Percentiles rank a stretch among this genome's conserved stretches.
These are phyloP conservation scores for Pseudochromis fuscus DNA, from an alignment of 2,797 vertebrate species.

Conservation along the genomic window DNA sequence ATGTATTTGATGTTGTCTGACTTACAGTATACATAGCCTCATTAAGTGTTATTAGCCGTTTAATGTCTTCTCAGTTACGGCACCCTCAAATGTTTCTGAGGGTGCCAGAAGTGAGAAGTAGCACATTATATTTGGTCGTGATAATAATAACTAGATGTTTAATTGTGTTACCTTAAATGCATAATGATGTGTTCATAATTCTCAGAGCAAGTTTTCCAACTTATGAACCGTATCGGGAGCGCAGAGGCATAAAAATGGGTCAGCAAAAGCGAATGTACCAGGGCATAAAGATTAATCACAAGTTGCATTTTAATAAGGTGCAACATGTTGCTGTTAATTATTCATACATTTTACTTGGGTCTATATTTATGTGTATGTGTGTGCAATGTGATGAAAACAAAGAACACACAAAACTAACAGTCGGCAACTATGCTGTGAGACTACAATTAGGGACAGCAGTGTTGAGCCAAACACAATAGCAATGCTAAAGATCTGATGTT, in stretches of 20 bases:
- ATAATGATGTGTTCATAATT: conserved; percentile 77
- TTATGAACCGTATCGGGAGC: conserved; percentile 65
- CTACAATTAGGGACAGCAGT: conserved; percentile 15
- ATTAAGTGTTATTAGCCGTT: conserved; percentile 40
- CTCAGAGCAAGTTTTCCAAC: conserved; percentile 66
- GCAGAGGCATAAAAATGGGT: conserved; percentile 71
- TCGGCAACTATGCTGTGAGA: neutral
- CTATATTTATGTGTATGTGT: neutral
- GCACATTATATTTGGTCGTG: conserved; percentile 11
- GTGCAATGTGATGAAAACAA: neutral
- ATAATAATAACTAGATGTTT: conserved; percentile 68
- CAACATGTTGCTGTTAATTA: conserved; percentile 59
- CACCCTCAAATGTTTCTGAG: conserved; percentile 10
- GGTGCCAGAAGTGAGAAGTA: conserved; percentile 4
- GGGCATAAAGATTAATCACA: conserved; percentile 77
- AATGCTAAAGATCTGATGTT: too few species aligned
- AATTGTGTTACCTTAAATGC: conserved; percentile 76
- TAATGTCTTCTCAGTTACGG: conserved; percentile 29
- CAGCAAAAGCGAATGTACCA: conserved; percentile 66
- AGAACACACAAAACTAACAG: neutral
- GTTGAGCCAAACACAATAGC: neutral
- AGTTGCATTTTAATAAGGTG: conserved; percentile 77
- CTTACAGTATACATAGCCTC: neutral
- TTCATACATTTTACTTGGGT: conserved; percentile 30
- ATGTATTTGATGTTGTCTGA: conserved; percentile 12